Conservation (phyloP, 1,140 invertebrate genomes). For the Apis cerana region DNA sequence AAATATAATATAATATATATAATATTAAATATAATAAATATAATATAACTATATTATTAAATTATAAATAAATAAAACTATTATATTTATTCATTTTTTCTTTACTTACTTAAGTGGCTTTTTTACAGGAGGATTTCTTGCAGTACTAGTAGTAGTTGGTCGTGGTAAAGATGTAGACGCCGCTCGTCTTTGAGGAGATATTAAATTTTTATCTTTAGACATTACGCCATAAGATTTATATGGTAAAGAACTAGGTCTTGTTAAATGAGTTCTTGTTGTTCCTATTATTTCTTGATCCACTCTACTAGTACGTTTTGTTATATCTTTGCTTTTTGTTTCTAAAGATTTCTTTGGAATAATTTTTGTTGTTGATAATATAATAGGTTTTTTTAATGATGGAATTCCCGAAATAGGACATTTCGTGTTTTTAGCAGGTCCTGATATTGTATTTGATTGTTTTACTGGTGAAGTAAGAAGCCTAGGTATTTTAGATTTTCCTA, state of each 20-base stretch:
- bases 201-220: conserved; percentile 77
- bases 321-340: conserved; percentile 68
- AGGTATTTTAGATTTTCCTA: conserved; percentile 86
- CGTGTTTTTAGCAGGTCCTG: conserved; percentile 62
- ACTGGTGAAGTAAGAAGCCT: conserved; percentile 85
- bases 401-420: conserved; percentile 73
- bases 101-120: conserved; percentile 79
- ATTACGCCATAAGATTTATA: conserved; percentile 82
- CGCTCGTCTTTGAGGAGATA: conserved; percentile 83
- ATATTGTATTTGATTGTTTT: conserved; percentile 79
- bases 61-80: not conserved
- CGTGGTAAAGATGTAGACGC: conserved; percentile 84
- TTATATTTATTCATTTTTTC: not conserved
- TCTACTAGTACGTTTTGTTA: conserved; percentile 81
- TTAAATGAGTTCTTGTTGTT: conserved; percentile 74
- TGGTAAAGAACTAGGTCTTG: conserved; percentile 84
- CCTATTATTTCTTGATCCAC: conserved; percentile 81
- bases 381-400: conserved; percentile 74
- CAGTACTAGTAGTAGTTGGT: conserved; percentile 71
- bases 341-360: conserved; percentile 61
- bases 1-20: no score
- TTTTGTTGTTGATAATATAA: conserved; percentile 53
- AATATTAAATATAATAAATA: no score
- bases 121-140: conserved; percentile 70
- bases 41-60: no score